Percentiles rank a stretch among this genome's conserved stretches.
Conservation (phyloP, 2,797 vertebrate genomes). For the Girardinus metallicus region DNA sequence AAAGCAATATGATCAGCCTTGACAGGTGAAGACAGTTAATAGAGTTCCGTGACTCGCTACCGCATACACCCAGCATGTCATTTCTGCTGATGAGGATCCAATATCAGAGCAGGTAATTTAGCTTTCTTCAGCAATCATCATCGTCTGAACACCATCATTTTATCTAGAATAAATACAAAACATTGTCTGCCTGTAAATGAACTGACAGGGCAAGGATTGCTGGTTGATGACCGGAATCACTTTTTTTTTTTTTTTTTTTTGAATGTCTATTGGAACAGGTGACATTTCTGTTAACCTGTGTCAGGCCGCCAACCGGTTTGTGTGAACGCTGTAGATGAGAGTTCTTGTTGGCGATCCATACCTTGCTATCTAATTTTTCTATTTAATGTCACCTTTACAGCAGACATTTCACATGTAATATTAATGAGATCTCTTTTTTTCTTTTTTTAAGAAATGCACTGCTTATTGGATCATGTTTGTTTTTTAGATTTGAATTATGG, state of each 20-base stretch:
- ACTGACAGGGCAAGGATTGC: constrained; percentile 64
- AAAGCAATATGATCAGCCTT: constrained; percentile 63
- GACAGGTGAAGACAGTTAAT: constrained; percentile 73
- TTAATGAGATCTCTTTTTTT: constrained; percentile 31
- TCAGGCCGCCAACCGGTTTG: constrained; percentile 46
- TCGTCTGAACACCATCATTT: constrained; percentile 41
- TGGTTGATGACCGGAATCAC: constrained; percentile 27
- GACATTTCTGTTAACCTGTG: constrained; percentile 65
- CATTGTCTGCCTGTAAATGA: constrained; percentile 16
- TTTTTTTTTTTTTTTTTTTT: constrained; percentile 16
- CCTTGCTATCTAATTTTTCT: constrained; percentile 36
- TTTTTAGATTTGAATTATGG: not conserved
- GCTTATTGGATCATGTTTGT: not conserved
- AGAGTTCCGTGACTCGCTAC: constrained; percentile 63
- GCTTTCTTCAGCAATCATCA: constrained; percentile 62
- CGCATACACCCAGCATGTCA: constrained; percentile 46
- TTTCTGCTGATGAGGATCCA: constrained; percentile 70
- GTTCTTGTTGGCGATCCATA: constrained; percentile 17
- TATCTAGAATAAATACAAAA: constrained; percentile 72
- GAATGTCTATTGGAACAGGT: constrained; percentile 60
- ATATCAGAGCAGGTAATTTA: constrained; percentile 78
- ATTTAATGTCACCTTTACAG: constrained; percentile 19
- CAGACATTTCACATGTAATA: constrained; percentile 15
- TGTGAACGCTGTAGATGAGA: constrained; percentile 43
- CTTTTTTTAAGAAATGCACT: not conserved